Conservation (phyloP, 37 sponge, comb jelly and placozoan species). For the Lycopodina hypogea region DNA sequence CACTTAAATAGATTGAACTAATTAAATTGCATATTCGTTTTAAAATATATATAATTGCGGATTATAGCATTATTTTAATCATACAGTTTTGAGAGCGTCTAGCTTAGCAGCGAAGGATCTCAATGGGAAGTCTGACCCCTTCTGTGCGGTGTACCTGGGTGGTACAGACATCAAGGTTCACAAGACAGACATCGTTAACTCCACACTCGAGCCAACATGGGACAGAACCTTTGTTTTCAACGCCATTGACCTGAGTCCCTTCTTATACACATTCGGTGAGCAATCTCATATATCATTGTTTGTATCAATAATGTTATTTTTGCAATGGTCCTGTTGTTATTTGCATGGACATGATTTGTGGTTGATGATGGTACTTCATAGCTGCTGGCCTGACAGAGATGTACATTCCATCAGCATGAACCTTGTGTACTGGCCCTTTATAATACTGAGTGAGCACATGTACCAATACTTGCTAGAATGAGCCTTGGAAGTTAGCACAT, state of each 20-base stretch:
- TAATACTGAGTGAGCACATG: too few species aligned
- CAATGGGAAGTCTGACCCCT: conserved; percentile 74
- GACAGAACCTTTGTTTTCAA: conserved; percentile 42
- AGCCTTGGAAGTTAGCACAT: not conserved
- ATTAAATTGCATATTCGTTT: too few species aligned
- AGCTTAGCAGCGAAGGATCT: conserved; percentile 37
- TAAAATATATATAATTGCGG: too few species aligned
- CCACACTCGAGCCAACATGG: conserved; percentile 77
- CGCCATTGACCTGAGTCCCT: conserved; percentile 13
- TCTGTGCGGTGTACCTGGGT: conserved; percentile 61
- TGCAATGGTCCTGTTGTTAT: not conserved
- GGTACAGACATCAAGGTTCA: conserved; percentile 1
- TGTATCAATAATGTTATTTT: not conserved
- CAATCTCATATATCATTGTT: not conserved
- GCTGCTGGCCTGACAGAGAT: too few species aligned
- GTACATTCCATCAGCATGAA: too few species aligned
- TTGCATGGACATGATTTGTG: too few species aligned
- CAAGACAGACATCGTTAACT: conserved; percentile 43
- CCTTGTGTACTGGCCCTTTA: too few species aligned
- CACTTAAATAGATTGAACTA: too few species aligned
- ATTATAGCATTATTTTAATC: not conserved
- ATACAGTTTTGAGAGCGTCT: conserved; percentile 42
- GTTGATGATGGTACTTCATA: too few species aligned
- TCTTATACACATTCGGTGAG: conserved; percentile 18
- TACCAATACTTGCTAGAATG: not conserved